Evolutionary conservation across 2,888 invertebrate genomes (phyloP), one percentile per base, ranked within the genome.

Genomic region (Sminthurides aquaticus): DNA sequence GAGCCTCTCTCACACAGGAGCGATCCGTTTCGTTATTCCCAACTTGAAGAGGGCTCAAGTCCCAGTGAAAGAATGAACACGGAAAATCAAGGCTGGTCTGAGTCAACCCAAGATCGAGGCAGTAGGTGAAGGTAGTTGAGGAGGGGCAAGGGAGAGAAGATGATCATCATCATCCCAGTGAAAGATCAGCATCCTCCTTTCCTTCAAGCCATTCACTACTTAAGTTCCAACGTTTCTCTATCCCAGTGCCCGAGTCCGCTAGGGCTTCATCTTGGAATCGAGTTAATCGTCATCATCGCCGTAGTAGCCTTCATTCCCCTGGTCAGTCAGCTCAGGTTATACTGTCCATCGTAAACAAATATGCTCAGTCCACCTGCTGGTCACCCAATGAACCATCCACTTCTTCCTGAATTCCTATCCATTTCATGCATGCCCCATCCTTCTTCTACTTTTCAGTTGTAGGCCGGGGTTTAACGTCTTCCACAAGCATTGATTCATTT

Each of bases 61-160:
- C 20, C 54, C 60, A 64, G 61, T 64, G 67, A 64, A 64, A 60
- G 56, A n/a, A 64, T 62, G 64, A 64, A 63, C 60, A 62, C 48
- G 43, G 60, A 49, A 60, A 66, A 57, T n/a, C n/a, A n/a, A 22
- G 15, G 56, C 24, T 59, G 48, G 48, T 57, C 57, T 61, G 25
- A 58, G 64, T 60, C 54, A 60, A 65, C 29, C 26, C 52, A 28
- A n/a, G 49, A 18, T 59, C 49, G 52, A 52, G 63, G 60, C 64
- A 68, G 64, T 67, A 62, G 69, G 71, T 69, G 68, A 69, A 69
- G 71, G 71, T 68, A 62, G 62, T 34, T 43, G 20, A 18, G 22
- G 43, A 34, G 43, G 24, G 54, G 54, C 24, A n/a, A 54, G 24
- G n/a, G 24, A 54, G n/a, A 24, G 54, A 54, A 54, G 54, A n/a